A percentile compares a stretch with the other conserved stretches of the same genome.
phyloP scores from a whole-genome alignment of 1,140 invertebrate genomes.

The Chelonus insularis region DNA sequence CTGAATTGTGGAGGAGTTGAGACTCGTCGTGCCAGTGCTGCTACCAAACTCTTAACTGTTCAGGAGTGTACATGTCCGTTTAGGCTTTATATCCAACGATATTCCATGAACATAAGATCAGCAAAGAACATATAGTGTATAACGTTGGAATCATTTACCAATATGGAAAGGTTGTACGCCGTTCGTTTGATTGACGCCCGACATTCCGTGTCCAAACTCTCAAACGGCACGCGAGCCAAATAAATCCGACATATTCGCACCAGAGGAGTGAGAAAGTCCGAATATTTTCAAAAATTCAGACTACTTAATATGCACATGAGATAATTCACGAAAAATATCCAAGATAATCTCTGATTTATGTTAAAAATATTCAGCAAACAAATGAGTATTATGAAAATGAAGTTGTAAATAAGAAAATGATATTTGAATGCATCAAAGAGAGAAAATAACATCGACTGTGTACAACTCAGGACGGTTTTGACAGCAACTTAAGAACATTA shows the following conservation, averaged over 20 bases:
- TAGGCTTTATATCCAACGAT: background rate
- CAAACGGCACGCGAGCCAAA: constrained; percentile 50
- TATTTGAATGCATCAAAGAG: background rate
- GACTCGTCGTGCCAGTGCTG: constrained; percentile 34
- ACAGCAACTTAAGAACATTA: constrained; percentile 44
- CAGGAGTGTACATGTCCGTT: background rate
- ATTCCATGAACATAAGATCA: background rate
- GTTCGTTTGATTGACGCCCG: constrained; percentile 25
- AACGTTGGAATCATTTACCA: constrained; percentile 8
- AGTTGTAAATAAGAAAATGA: too few species aligned
- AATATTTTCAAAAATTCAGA: background rate
- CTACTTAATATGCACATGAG: too few species aligned
- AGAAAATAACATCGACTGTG: constrained; percentile 25
- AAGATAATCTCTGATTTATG: too few species aligned
- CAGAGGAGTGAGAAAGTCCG: background rate
- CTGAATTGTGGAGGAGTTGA: constrained; percentile 28
- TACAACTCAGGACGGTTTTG: constrained; percentile 35
- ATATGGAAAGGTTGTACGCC: constrained; percentile 9
- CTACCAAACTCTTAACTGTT: constrained; percentile 13
- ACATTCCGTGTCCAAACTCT: constrained; percentile 26
- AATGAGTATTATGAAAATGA: too few species aligned
- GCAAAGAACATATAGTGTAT: background rate
- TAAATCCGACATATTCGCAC: constrained; percentile 36
- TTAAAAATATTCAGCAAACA: too few species aligned
- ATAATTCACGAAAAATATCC: too few species aligned